Conservation (phyloP, 2,888 invertebrate genomes). For the Notodonta ziczac region DNA sequence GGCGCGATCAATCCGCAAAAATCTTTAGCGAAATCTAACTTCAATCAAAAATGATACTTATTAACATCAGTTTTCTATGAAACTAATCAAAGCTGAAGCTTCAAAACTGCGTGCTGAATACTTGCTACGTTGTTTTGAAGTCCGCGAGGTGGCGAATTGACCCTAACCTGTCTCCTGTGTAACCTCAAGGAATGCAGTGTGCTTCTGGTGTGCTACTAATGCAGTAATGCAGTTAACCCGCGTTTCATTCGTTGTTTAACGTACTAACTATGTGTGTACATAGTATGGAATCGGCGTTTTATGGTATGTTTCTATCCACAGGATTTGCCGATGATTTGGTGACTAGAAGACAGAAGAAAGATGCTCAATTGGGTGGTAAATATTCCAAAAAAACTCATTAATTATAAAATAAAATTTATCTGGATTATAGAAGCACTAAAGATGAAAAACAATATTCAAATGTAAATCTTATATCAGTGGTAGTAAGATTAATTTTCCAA, state of each 20-base stretch:
- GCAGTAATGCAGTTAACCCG: conserved; percentile 69
- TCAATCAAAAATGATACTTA: background rate
- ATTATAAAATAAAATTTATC: too few species aligned
- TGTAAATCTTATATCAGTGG: too few species aligned
- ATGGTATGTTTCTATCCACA: conserved; percentile 46
- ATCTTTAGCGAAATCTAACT: background rate
- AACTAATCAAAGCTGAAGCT: conserved; percentile 6
- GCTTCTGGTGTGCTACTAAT: conserved; percentile 80
- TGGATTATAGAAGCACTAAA: background rate
- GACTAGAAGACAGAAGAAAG: conserved; percentile 81
- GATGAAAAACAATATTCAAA: too few species aligned
- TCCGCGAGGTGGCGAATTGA: conserved; percentile 52
- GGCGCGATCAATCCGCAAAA: too few species aligned
- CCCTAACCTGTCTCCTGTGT: conserved; percentile 57
- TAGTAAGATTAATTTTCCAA: background rate
- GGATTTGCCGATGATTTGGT: conserved; percentile 83
- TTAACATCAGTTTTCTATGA: background rate
- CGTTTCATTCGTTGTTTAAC: conserved; percentile 63
- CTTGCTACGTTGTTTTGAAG: conserved; percentile 3
- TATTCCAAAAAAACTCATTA: conserved; percentile 14
- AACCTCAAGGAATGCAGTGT: conserved; percentile 71
- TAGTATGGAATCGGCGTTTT: conserved; percentile 18
- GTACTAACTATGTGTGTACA: conserved; percentile 46
- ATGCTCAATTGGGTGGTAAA: conserved; percentile 81
- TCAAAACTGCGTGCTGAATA: conserved; percentile 15